Evolutionary conservation across 30 jellyfish, hydroid and myxozoan genomes (phyloP), one percentile per base, ranked within the genome.

Genomic region (Clytia hemisphaerica): DNA sequence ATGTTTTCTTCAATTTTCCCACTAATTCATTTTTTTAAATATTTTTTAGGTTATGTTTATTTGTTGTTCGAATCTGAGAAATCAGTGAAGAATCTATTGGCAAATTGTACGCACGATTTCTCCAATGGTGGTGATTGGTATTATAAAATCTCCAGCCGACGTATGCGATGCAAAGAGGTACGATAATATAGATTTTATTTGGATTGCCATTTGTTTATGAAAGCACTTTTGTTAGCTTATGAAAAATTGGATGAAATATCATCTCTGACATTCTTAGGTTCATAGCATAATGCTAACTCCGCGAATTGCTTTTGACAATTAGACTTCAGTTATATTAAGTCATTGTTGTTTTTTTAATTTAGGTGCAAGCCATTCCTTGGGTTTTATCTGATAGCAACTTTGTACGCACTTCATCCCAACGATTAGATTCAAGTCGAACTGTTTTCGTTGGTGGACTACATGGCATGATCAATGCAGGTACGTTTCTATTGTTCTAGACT

Each of bases 371-470:
- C 32, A 87, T 87, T 14, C 97, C 97, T 0, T 87, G 97, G 97
- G 97, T 87, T 1, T 54, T 87, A 27, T 78, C 97, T 5, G 94
- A 87, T 67, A 87, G 97, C 67, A 87, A 80, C 55, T 75, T 51
- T 46, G 86, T 82, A 2, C 59, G 60, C 44, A 66, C 68, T 31
- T 78, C 80, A 9, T 53, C 95, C 5, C 94, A 80, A 25, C 53
- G 89, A 48, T 60, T 88, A 58, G 97, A 79, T 45, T 73, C 93
- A 3, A 79, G 78, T 75, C 68, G 87, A 33, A 87, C 97, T 25
- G 92, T 87, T n/a, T 87, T 87, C 62, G 97, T 87, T 9, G 97
- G 97, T 47, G 97, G 97, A n/a, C 45, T 87, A 59, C 97, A 87
- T 64, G 97, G 97, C 10, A 87, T 77, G 94, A 87, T 87, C 29